A percentile compares a stretch with the other conserved stretches of the same genome.
These are phyloP conservation scores for Carpatolechia fugitivella DNA, from an alignment of 2,888 invertebrate genomes.

Conservation along the genomic window DNA sequence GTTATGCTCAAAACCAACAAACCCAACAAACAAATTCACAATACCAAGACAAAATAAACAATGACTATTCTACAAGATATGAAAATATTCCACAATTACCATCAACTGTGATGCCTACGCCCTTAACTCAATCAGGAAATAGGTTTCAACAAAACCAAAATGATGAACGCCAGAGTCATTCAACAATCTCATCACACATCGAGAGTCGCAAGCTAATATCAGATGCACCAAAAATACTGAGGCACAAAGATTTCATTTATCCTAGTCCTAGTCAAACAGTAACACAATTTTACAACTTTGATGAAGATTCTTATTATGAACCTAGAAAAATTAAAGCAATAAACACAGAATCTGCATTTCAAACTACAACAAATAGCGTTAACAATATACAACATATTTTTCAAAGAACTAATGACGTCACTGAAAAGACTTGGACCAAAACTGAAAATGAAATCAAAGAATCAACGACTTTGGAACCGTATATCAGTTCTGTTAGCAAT, in stretches of 20 bases:
- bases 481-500: conserved; percentile 26
- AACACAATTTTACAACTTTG: conserved; percentile 55
- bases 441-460: conserved; percentile 30
- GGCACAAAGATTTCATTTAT: conserved; percentile 45
- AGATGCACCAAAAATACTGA: conserved; percentile 42
- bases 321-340: conserved; percentile 35
- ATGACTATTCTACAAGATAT: conserved; percentile 19
- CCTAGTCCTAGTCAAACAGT: conserved; percentile 49
- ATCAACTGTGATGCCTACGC: conserved; percentile 12
- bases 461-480: conserved; percentile 29
- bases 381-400: conserved; percentile 27
- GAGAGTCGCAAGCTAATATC: conserved; percentile 17
- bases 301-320: conserved; percentile 47
- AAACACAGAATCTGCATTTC: conserved; percentile 23
- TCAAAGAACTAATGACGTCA: conserved; percentile 24
- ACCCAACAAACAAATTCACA: neutral
- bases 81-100: conserved; percentile 20
- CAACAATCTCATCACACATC: conserved; percentile 3
- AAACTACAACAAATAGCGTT: conserved; percentile 20
- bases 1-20: neutral
- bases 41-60: neutral
- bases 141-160: conserved; percentile 17
- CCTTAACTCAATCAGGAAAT: conserved; percentile 6
- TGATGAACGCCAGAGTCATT: neutral
- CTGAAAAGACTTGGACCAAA: conserved; percentile 26